phyloP scores from a whole-genome alignment of 1,140 invertebrate genomes.

The Sycophaga agraensis region DNA sequence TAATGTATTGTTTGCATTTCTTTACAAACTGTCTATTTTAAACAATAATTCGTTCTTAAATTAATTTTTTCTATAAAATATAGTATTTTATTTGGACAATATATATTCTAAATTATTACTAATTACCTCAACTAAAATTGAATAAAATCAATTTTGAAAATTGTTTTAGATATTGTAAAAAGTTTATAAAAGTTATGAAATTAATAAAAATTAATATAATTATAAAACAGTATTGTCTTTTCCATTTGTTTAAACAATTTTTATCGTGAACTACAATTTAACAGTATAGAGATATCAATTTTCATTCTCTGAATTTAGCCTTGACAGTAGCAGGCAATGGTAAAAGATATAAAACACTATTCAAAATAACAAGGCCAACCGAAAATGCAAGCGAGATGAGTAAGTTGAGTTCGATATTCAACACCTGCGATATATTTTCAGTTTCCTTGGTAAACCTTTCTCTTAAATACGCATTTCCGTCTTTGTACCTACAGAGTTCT shows the following conservation, averaged over 20 bases:
- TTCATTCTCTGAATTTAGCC: slow-evolving; percentile 83
- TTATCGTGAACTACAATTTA: no score
- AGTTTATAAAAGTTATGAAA: no score
- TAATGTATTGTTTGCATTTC: neutral
- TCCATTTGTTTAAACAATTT: no score
- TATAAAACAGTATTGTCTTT: no score
- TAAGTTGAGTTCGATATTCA: slow-evolving; percentile 75
- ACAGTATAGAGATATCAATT: no score
- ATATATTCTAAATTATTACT: neutral
- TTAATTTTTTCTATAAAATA: neutral
- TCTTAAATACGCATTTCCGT: slow-evolving; percentile 71
- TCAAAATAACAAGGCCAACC: slow-evolving; percentile 76
- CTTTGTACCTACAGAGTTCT: slow-evolving; percentile 68
- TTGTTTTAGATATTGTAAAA: no score
- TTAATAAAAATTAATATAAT: no score
- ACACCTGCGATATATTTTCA: slow-evolving; percentile 65
- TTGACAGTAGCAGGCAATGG: slow-evolving; percentile 84
- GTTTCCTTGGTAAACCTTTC: slow-evolving; percentile 72
- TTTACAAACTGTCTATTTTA: neutral
- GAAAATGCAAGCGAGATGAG: slow-evolving; percentile 83
- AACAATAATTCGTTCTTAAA: neutral
- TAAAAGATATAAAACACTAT: slow-evolving; percentile 82
- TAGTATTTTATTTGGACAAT: neutral
- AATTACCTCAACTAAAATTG: neutral
- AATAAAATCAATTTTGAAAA: no score